Evolutionary conservation across 2,797 vertebrate species (phyloP), one percentile per base, ranked within the genome.

Genomic region (Acrossocheilus fasciatus): DNA sequence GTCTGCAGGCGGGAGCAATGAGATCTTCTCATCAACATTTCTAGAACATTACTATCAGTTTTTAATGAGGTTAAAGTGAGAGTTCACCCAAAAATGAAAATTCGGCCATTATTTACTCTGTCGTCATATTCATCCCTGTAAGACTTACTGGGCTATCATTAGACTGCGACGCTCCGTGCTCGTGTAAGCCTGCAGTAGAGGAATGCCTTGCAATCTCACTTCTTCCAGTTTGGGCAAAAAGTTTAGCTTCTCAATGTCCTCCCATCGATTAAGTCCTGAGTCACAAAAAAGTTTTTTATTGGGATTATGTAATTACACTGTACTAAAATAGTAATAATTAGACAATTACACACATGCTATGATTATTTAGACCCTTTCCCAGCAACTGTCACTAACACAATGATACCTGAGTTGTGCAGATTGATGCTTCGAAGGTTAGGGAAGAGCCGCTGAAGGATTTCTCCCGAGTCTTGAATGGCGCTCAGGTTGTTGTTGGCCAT

Each of bases 191-290:
- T 99, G 97, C 90, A 99, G 95, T 91, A 99, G 94, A 88, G 98
- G 97, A 89, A 99, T 98, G 82, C 98, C 97, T 91, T 97, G 94
- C 90, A 99, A 94, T 75, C 98, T 96, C 81, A 99, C 96, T 91
- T 99, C 98, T 94, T 98, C 96, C n/a, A 99, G 93, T 90, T 97
- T 98, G 14, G 98, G 98, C 66, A 99, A 97, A 91, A 95, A 96
- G 93, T 98, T 99, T 74, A 99, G 92, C 92, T 98, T 99, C 93
- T 99, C 98, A 86, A 99, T 97, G 92, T 99, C 98, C 91, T 97
- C 97, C 98, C 98, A 99, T 85, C 91, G 96, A 84, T 95, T 97
- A 84, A 99, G 96, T 95, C 97, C 98, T 99, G 83, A 72, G 6
- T 80, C 73, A 83, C 43, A 86, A n/a, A 86, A 68, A 73, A n/a